Percentiles rank a stretch among this genome's conserved stretches.
These are phyloP conservation scores for Vanessa tameamea DNA, from an alignment of 1,140 invertebrate species.

Conservation along the genomic window DNA sequence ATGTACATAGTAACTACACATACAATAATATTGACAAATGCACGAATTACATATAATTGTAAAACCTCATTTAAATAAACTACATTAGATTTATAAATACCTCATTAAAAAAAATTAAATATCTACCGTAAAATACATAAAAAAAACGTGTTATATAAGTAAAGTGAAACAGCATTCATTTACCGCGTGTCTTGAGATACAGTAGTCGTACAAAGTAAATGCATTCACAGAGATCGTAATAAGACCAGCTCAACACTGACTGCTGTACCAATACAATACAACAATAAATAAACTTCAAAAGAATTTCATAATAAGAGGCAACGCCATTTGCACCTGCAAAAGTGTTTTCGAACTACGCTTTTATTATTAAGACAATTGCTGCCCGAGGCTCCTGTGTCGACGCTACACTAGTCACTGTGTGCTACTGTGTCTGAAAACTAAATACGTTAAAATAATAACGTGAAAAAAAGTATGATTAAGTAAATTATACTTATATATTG, in stretches of 20 bases:
- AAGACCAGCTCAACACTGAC: conserved; percentile 25
- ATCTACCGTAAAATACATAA: too few species aligned
- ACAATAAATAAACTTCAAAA: conserved; percentile 38
- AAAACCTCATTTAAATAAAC: too few species aligned
- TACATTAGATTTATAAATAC: too few species aligned
- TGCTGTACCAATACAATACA: conserved; percentile 28
- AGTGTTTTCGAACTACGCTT: conserved; percentile 24
- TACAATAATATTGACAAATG: too few species aligned
- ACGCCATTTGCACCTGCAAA: conserved; percentile 33
- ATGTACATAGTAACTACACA: too few species aligned
- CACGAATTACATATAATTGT: too few species aligned
- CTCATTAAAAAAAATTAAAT: too few species aligned
- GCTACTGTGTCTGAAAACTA: not conserved
- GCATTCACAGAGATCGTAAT: conserved; percentile 22
- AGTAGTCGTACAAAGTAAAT: not conserved
- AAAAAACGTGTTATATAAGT: not conserved
- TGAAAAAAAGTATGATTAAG: too few species aligned
- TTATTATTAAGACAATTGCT: conserved; percentile 11
- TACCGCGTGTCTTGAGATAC: not conserved
- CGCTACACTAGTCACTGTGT: not conserved
- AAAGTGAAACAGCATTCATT: not conserved
- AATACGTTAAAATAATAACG: too few species aligned
- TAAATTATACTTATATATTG: too few species aligned
- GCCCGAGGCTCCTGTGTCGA: not conserved
- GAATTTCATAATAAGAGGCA: conserved; percentile 37